Percentiles rank a stretch among this genome's conserved stretches.
Evolutionary conservation across 2,797 vertebrate genomes (phyloP).

Genomic region (Hyperoplus immaculatus): DNA sequence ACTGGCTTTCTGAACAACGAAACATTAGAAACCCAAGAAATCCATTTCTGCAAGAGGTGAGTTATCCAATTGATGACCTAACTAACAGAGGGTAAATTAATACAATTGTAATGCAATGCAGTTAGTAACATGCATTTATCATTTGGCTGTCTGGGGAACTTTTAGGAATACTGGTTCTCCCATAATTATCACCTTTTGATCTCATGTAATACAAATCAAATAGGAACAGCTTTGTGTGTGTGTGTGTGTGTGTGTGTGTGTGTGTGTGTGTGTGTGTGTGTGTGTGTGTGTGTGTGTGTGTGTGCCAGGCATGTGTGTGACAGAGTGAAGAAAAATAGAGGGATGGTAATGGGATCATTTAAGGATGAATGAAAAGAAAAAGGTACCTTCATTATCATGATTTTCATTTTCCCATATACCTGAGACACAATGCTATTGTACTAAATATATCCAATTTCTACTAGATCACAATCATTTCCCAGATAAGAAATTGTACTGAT

Average conservation of each 20-base stretch:
- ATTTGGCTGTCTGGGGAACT: constrained; percentile 36
- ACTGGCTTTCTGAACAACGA: constrained; percentile 14
- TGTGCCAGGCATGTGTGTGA: no score
- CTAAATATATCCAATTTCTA: constrained; percentile 47
- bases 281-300: no score
- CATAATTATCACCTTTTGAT: constrained; percentile 54
- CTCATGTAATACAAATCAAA: constrained; percentile 52
- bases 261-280: no score
- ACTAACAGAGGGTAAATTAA: constrained; percentile 43
- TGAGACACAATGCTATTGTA: constrained; percentile 17
- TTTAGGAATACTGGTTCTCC: constrained; percentile 36
- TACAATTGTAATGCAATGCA: constrained; percentile 35
- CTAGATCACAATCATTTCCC: constrained; percentile 53
- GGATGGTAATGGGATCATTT: constrained; percentile 14
- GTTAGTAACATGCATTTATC: constrained; percentile 54
- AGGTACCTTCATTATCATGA: constrained; percentile 28
- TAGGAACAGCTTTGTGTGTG: constrained; percentile 9
- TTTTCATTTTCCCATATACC: constrained; percentile 46
- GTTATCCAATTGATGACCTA: constrained; percentile 43
- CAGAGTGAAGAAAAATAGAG: not conserved
- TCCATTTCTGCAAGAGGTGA: constrained; percentile 27
- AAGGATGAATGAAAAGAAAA: constrained; percentile 44
- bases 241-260: no score
- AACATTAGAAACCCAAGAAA: constrained; percentile 8
- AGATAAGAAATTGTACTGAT: constrained; percentile 55